Evolutionary conservation across 2,113 vertebrate genomes (phyloP).

Genomic region (Chaetura pelagica): DNA sequence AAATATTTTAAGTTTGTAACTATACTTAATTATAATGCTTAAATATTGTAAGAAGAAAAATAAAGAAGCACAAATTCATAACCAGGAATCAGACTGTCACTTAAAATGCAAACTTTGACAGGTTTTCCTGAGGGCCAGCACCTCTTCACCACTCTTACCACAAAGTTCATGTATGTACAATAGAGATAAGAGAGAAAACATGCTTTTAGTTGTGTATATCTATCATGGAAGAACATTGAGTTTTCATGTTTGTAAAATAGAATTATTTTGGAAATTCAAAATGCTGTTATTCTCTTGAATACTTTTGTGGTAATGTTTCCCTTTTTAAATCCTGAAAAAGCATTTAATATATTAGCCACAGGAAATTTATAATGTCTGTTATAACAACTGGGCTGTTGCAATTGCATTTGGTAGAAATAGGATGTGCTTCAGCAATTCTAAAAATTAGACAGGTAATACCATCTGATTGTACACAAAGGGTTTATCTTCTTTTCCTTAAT

Average conservation of each 20-base stretch:
- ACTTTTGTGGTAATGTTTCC: background rate
- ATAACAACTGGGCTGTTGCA: background rate
- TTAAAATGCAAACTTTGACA: background rate
- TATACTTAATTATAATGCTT: background rate
- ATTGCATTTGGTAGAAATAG: background rate
- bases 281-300: background rate
- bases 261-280: background rate
- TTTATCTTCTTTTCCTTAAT: background rate
- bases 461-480: background rate
- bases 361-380: background rate
- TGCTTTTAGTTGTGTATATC: background rate
- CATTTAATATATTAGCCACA: background rate
- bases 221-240: background rate
- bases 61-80: background rate
- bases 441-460: background rate
- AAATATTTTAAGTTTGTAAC: background rate
- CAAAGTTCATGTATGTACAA: background rate
- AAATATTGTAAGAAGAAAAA: background rate
- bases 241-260: background rate
- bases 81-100: background rate
- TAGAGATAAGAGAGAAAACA: background rate
- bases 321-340: background rate
- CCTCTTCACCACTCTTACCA: background rate
- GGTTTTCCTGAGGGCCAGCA: background rate
- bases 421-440: background rate